Percentiles rank a stretch among this genome's conserved stretches.
phyloP scores from a whole-genome alignment of 53 echinoderm and acorn worm species.

The Zoroaster sp. region DNA sequence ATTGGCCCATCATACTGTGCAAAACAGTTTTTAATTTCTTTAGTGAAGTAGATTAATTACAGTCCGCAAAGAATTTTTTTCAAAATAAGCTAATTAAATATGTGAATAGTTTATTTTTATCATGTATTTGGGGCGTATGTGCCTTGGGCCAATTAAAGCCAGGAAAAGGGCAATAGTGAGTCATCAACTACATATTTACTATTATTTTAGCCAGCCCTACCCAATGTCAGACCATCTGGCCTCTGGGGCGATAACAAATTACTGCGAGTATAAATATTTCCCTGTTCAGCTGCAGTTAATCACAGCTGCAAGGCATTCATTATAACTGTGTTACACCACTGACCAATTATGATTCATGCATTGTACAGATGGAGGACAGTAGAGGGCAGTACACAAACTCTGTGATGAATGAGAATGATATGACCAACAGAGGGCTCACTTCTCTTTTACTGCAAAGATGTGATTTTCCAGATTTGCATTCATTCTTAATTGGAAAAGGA shows the following conservation, averaged over 20 bases:
- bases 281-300: constrained; percentile 18
- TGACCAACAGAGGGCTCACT: constrained; percentile 37
- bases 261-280: background rate
- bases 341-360: constrained; percentile 4
- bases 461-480: background rate
- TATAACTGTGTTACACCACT: background rate
- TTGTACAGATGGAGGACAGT: background rate
- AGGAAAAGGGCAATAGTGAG: constrained; percentile 11
- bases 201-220: background rate
- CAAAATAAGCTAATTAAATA: background rate
- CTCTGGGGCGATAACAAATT: constrained; percentile 16
- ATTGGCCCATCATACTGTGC: background rate
- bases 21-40: background rate
- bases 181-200: background rate
- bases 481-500: too few species aligned
- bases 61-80: background rate
- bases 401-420: background rate
- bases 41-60: too few species aligned
- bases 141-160: background rate
- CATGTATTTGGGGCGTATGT: background rate
- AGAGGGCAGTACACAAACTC: constrained; percentile 38
- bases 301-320: constrained; percentile 21
- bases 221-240: constrained; percentile 5
- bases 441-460: background rate
- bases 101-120: background rate